Conservation (phyloP, 2,797 vertebrate species). For the Parauchenoglanis ngamensis region DNA sequence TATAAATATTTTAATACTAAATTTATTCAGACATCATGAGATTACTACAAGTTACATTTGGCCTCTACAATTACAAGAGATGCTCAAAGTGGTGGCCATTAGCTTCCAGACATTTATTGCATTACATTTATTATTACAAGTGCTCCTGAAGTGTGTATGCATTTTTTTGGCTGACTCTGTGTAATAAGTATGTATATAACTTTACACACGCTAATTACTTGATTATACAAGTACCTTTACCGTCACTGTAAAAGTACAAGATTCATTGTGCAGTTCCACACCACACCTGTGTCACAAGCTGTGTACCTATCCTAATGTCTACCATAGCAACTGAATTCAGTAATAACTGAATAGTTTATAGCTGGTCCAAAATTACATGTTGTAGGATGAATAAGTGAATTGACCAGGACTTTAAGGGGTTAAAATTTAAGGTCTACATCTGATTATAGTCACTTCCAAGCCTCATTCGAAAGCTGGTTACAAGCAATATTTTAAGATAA, state of each 20-base stretch:
- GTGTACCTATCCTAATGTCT: neutral
- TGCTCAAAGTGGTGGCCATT: no score
- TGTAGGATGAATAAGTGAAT: neutral
- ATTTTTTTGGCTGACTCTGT: no score
- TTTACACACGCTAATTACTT: no score
- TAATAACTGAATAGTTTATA: neutral
- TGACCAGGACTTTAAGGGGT: neutral
- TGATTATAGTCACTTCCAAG: neutral
- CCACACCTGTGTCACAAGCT: neutral
- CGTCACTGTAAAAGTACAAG: neutral
- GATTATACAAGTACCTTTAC: neutral
- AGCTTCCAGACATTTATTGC: no score
- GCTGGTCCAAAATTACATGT: neutral
- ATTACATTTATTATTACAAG: neutral
- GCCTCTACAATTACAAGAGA: no score
- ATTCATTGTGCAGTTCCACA: neutral
- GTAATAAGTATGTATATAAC: no score
- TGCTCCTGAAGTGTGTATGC: no score
- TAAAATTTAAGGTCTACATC: no score
- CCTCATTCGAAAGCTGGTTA: neutral
- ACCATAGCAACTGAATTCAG: neutral
- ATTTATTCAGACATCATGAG: no score
- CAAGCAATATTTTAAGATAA: neutral
- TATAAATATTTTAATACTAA: no score
- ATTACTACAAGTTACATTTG: no score